These are phyloP conservation scores for Carterocephalus palaemon DNA, from an alignment of 2,888 invertebrate genomes.

Conservation along the genomic window DNA sequence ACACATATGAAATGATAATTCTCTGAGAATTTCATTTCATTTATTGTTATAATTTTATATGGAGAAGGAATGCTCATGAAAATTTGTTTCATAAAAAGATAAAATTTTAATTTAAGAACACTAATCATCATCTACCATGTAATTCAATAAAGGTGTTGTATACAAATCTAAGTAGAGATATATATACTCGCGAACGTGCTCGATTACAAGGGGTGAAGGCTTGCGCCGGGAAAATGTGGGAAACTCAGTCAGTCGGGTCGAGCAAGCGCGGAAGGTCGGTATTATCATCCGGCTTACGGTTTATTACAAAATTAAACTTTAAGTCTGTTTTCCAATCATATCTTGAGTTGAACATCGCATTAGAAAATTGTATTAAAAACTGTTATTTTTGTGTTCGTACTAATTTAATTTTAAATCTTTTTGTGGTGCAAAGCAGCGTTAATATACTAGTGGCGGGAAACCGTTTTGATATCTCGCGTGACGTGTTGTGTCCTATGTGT, in stretches of 20 bases:
- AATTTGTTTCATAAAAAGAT: too few species aligned
- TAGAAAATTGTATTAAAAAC: conserved; percentile 33
- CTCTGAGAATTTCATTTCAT: too few species aligned
- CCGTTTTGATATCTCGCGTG: conserved; percentile 76
- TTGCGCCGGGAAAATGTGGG: conserved; percentile 76
- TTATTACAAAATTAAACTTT: conserved; percentile 64
- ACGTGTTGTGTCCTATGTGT: conserved; percentile 78
- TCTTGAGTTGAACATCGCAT: conserved; percentile 44
- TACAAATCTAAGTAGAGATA: conserved; percentile 4
- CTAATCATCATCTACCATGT: too few species aligned
- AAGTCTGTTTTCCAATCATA: conserved; percentile 59
- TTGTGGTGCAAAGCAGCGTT: conserved; percentile 50
- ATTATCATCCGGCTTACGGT: conserved; percentile 45
- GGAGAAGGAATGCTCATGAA: too few species aligned
- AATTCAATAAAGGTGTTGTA: too few species aligned
- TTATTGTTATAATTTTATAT: too few species aligned
- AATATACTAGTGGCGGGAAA: conserved; percentile 77
- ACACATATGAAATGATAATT: too few species aligned
- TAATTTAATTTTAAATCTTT: conserved; percentile 31
- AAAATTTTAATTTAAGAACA: too few species aligned
- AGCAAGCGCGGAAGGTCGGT: conserved; percentile 59
- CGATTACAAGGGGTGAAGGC: conserved; percentile 76
- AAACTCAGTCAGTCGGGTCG: conserved; percentile 74
- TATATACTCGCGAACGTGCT: conserved; percentile 67
- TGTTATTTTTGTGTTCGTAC: conserved; percentile 36